Percentiles rank a stretch among this genome's conserved stretches.
These are phyloP conservation scores for Lithobates sylvaticus DNA, from an alignment of 2,797 vertebrate species.

Conservation along the genomic window DNA sequence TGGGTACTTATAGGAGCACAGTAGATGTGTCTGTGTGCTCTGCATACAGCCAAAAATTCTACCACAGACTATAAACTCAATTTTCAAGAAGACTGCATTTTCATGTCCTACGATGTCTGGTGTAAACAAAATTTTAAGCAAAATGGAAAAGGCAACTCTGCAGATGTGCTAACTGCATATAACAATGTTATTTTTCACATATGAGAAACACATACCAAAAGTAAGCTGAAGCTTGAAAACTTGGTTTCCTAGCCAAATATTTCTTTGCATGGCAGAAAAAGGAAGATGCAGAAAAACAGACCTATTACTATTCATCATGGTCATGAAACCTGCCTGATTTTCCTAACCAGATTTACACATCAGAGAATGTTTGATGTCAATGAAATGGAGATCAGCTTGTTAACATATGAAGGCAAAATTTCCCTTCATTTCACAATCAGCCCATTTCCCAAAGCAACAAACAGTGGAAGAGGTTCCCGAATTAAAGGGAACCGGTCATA, in stretches of 20 bases:
- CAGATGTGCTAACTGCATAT: no score
- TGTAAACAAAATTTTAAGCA: no score
- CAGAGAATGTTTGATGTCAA: conserved; percentile 98
- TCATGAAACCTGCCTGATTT: conserved; percentile 82
- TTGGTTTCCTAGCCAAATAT: conserved; percentile 24
- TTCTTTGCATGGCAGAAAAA: neutral
- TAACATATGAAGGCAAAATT: conserved; percentile 74
- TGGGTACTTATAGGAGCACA: no score
- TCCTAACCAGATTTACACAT: conserved; percentile 89
- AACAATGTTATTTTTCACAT: neutral
- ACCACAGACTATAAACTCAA: no score
- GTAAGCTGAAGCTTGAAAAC: neutral
- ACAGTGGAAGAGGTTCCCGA: neutral
- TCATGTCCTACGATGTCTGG: no score
- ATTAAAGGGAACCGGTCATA: neutral
- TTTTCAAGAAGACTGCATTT: no score
- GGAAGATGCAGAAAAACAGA: neutral
- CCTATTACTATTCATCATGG: conserved; percentile 22
- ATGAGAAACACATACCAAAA: neutral
- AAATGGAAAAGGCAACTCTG: no score
- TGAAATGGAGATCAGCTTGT: conserved; percentile 85
- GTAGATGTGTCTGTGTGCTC: no score
- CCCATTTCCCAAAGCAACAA: neutral
- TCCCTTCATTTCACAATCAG: neutral
- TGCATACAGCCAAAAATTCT: no score